Evolutionary conservation across 2,888 invertebrate species (phyloP).

Genomic region (Eristalinus aeneus): DNA sequence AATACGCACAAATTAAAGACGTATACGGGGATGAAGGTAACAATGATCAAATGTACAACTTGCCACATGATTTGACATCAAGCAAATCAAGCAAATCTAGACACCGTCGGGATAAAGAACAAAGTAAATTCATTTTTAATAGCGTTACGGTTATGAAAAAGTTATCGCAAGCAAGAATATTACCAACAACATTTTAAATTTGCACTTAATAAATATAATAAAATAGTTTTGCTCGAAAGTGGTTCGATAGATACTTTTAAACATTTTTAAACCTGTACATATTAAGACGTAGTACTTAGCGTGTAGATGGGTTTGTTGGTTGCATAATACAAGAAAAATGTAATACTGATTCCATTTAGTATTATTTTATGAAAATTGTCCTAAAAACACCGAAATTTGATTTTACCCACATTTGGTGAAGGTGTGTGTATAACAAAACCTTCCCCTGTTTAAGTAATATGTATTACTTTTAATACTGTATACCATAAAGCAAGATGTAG

Average conservation of each 20-base stretch:
- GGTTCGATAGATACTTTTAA: slow-evolving; percentile 42
- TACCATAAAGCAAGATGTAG: slow-evolving; percentile 70
- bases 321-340: slow-evolving; percentile 32
- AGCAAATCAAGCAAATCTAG: slow-evolving; percentile 82
- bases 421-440: slow-evolving; percentile 41
- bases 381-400: slow-evolving; percentile 19
- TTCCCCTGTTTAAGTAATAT: slow-evolving; percentile 36
- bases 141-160: slow-evolving; percentile 48
- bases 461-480: slow-evolving; percentile 42
- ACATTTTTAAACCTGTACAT: slow-evolving; percentile 52
- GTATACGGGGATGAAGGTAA: slow-evolving; percentile 84
- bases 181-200: slow-evolving; percentile 44
- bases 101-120: slow-evolving; percentile 85
- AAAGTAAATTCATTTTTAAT: slow-evolving; percentile 80
- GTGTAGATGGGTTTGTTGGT: slow-evolving; percentile 63
- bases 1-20: slow-evolving; percentile 86
- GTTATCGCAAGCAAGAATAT: slow-evolving; percentile 54
- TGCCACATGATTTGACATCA: slow-evolving; percentile 85
- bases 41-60: slow-evolving; percentile 82
- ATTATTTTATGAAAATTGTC: slow-evolving; percentile 39
- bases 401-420: slow-evolving; percentile 54
- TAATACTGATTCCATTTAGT: slow-evolving; percentile 2
- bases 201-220: slow-evolving; percentile 55
- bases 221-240: slow-evolving; percentile 61
- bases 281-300: slow-evolving; percentile 57